Conservation (phyloP, 1,140 invertebrate genomes). For the Heterodera carotae region DNA sequence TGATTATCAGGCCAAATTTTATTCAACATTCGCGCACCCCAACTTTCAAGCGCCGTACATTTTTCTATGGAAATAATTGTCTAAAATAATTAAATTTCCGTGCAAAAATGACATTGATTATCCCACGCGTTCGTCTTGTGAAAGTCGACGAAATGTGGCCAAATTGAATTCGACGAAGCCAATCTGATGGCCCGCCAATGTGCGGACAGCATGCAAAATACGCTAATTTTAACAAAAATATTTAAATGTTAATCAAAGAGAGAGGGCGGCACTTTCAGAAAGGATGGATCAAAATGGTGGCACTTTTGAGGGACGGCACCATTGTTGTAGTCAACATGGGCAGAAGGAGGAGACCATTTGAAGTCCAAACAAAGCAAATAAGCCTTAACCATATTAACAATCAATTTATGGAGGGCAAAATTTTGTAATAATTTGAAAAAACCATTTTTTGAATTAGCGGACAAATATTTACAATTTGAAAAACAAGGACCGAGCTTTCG, state of each 20-base stretch:
- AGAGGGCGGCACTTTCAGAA: constrained; percentile 12
- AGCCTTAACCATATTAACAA: no score
- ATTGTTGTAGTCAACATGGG: no score
- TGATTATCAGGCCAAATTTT: background rate
- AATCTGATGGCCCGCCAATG: constrained; percentile 36
- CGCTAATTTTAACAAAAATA: constrained; percentile 6
- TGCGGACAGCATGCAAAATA: constrained; percentile 29
- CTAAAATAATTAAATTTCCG: background rate
- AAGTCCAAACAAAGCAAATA: constrained; percentile 43
- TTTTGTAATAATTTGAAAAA: no score
- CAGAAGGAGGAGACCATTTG: background rate
- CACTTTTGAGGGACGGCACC: no score
- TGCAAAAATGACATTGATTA: constrained; percentile 1
- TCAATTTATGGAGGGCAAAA: no score
- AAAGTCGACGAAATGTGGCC: constrained; percentile 33
- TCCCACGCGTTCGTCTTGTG: constrained; percentile 30
- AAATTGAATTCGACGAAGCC: constrained; percentile 44
- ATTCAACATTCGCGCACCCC: background rate
- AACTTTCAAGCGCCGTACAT: constrained; percentile 19
- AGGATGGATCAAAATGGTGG: background rate
- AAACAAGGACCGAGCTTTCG: no score
- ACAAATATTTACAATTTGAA: no score
- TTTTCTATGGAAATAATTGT: constrained; percentile 30
- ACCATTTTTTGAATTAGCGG: no score
- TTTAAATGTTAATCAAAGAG: constrained; percentile 9